Evolutionary conservation across 1,140 invertebrate species (phyloP).

Genomic region (Drosophila baimaii): DNA sequence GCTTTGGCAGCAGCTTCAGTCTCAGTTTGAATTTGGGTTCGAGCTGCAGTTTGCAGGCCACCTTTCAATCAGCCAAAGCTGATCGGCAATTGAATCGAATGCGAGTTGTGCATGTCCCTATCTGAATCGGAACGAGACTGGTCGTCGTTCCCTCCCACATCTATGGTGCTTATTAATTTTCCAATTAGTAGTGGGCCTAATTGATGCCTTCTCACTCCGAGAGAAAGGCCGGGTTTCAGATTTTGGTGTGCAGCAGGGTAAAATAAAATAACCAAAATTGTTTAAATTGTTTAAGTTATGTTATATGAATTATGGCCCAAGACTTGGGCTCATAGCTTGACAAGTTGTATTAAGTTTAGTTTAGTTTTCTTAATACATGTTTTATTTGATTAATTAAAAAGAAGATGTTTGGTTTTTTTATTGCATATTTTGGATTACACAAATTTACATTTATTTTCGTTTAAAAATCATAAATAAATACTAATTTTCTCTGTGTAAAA

Average conservation of each 20-base stretch:
- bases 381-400: too few relatives aligned
- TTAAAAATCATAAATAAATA: too few relatives aligned
- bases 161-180: slow-evolving; percentile 65
- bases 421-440: too few relatives aligned
- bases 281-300: background rate
- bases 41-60: slow-evolving; percentile 41
- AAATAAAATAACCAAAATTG: too few relatives aligned
- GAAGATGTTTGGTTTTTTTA: too few relatives aligned
- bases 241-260: background rate
- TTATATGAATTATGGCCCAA: too few relatives aligned
- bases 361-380: too few relatives aligned
- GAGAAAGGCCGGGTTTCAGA: background rate
- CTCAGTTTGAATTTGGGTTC: slow-evolving; percentile 10
- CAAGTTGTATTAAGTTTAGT: too few relatives aligned
- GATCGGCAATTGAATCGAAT: slow-evolving; percentile 74
- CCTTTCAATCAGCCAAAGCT: slow-evolving; percentile 74
- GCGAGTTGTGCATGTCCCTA: slow-evolving; percentile 56
- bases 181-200: slow-evolving; percentile 64
- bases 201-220: slow-evolving; percentile 37
- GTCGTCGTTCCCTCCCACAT: background rate
- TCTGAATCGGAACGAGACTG: background rate
- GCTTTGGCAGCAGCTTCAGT: slow-evolving; percentile 7
- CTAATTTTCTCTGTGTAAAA: background rate
- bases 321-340: too few relatives aligned
- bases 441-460: too few relatives aligned